These are phyloP conservation scores for Epicauta chinensis DNA, from an alignment of 1,140 invertebrate species.

Conservation along the genomic window DNA sequence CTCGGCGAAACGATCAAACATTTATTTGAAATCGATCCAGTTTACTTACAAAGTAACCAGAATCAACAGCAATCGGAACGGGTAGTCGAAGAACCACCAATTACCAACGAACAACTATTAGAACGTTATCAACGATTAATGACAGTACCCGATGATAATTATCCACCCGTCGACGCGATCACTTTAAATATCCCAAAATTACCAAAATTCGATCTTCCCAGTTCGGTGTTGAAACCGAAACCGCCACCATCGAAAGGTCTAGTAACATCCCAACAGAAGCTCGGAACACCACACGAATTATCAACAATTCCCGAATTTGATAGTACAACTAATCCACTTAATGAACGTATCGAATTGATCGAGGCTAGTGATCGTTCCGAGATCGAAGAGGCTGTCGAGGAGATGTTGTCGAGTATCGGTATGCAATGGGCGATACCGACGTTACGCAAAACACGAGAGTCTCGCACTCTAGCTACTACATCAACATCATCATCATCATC, in stretches of 20 bases:
- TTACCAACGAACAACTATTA: conserved; percentile 14
- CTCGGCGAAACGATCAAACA: conserved; percentile 29
- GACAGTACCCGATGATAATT: background rate
- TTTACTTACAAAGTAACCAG: conserved; percentile 29
- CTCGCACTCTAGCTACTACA: conserved; percentile 55
- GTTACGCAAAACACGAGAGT: conserved; percentile 58
- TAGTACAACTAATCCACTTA: conserved; percentile 19
- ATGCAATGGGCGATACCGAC: conserved; percentile 60
- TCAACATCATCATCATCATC: conserved; percentile 44
- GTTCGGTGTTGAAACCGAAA: conserved; percentile 12
- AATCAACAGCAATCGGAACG: conserved; percentile 12
- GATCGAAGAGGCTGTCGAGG: conserved; percentile 43
- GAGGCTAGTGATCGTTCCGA: background rate
- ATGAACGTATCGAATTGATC: conserved; percentile 9
- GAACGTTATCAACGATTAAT: conserved; percentile 12
- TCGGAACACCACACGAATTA: conserved; percentile 51
- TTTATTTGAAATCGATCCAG: conserved; percentile 1
- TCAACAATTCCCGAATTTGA: conserved; percentile 57
- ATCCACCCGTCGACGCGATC: conserved; percentile 25
- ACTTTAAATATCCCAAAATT: conserved; percentile 35
- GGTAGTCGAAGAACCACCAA: conserved; percentile 1
- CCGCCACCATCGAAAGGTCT: conserved; percentile 34
- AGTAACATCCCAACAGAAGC: conserved; percentile 30
- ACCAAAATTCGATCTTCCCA: conserved; percentile 26
- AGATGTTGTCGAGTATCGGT: conserved; percentile 51